Conservation (phyloP, 2,113 vertebrate genomes). For the Psittacus erithacus region DNA sequence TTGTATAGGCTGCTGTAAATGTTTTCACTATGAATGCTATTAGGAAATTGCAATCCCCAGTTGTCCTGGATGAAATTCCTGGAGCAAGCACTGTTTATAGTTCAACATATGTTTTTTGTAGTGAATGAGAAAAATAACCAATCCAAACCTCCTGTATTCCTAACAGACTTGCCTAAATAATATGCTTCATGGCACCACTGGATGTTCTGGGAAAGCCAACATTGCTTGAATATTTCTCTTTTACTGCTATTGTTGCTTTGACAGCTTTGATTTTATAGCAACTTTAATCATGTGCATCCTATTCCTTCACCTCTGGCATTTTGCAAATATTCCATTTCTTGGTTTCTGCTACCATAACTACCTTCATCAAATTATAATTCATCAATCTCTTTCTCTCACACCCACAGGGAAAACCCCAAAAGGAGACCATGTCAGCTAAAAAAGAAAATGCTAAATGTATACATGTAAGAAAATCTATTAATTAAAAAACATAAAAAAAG, state of each 20-base stretch:
- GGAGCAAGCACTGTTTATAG: conserved; percentile 58
- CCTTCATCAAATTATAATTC: conserved; percentile 71
- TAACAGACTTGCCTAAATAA: conserved; percentile 61
- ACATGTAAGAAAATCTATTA: conserved; percentile 63
- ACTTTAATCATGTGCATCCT: conserved; percentile 78
- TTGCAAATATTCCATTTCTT: conserved; percentile 76
- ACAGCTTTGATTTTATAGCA: conserved; percentile 78
- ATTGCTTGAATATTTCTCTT: conserved; percentile 73
- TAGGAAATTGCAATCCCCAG: conserved; percentile 37
- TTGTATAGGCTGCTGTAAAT: background rate
- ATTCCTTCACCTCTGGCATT: conserved; percentile 79
- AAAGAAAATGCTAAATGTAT: conserved; percentile 69
- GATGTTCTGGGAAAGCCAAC: conserved; percentile 56
- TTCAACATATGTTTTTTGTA: conserved; percentile 58
- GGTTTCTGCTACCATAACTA: conserved; percentile 66
- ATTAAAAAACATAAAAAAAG: conserved; percentile 63
- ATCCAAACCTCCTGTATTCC: conserved; percentile 13
- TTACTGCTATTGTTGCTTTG: conserved; percentile 75
- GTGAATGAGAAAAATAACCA: conserved; percentile 45
- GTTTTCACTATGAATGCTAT: conserved; percentile 14
- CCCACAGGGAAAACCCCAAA: conserved; percentile 51
- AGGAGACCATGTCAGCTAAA: conserved; percentile 58
- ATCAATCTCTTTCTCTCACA: conserved; percentile 53
- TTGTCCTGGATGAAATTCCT: conserved; percentile 61
- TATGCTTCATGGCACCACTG: conserved; percentile 56